Conservation (phyloP, 2,797 vertebrate species). For the Hemitrygon akajei region DNA sequence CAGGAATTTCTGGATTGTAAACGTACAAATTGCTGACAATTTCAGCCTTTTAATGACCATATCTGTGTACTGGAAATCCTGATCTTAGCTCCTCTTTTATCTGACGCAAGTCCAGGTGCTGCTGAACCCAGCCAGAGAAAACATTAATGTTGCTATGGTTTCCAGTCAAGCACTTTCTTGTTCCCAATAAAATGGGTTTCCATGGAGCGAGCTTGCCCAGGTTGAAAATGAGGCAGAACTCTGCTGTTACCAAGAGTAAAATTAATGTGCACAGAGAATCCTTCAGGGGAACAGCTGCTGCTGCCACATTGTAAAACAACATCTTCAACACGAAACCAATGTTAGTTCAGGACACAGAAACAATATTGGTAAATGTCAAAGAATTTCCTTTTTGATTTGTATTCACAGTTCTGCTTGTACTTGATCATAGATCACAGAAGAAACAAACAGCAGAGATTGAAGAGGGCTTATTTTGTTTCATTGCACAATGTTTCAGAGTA, state of each 20-base stretch:
- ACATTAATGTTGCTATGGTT: conserved; percentile 66
- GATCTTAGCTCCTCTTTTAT: conserved; percentile 56
- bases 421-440: neutral
- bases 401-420: conserved; percentile 24
- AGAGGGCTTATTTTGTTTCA: neutral
- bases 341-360: conserved; percentile 27
- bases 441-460: neutral
- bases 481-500: neutral
- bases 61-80: conserved; percentile 41
- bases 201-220: conserved; percentile 83
- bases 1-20: neutral
- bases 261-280: conserved; percentile 12
- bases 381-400: neutral
- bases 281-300: conserved; percentile 23
- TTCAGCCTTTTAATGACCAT: neutral
- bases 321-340: neutral
- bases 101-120: conserved; percentile 70
- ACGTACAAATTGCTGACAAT: neutral
- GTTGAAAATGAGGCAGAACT: conserved; percentile 73
- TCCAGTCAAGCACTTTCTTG: conserved; percentile 76
- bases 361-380: conserved; percentile 34
- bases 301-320: conserved; percentile 28
- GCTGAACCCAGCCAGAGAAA: conserved; percentile 67
- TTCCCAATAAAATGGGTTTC: conserved; percentile 86
- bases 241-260: conserved; percentile 41